These are phyloP conservation scores for Acanthurus leucopareius DNA, from an alignment of 2,797 vertebrate species.

Conservation along the genomic window DNA sequence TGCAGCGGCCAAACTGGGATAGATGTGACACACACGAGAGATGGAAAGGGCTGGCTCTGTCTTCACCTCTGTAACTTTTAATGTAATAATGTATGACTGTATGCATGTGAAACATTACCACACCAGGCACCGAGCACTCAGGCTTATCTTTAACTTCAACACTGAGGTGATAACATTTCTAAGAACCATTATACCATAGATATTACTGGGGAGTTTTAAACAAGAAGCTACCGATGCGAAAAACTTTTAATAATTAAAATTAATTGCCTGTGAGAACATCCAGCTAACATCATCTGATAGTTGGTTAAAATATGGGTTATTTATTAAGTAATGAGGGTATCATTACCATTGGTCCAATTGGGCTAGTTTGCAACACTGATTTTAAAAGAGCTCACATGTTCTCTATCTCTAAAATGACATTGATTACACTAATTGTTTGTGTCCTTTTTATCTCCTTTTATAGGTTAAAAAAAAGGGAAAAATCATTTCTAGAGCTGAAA, in stretches of 20 bases:
- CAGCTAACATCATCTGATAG: background rate
- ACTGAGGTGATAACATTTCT: background rate
- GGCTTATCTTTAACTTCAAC: conserved; percentile 9
- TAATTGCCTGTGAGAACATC: background rate
- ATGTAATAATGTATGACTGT: conserved; percentile 1
- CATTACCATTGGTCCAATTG: background rate
- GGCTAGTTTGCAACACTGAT: background rate
- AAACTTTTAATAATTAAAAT: background rate
- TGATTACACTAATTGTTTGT: background rate
- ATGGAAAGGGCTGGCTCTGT: background rate
- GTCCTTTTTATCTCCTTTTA: background rate
- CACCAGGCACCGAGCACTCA: background rate
- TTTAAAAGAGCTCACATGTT: conserved; percentile 14
- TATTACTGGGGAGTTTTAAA: background rate
- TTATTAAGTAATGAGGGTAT: background rate
- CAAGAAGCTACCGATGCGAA: background rate
- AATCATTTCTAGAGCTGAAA: too few species aligned
- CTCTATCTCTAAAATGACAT: background rate
- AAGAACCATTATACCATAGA: background rate
- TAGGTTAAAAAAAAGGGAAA: too few species aligned
- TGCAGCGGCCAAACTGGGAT: conserved; percentile 34
- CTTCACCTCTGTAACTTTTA: conserved; percentile 5
- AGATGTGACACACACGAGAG: conserved; percentile 33
- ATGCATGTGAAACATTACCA: background rate
- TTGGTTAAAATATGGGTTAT: background rate